Evolutionary conservation across 1,140 invertebrate species (phyloP), one percentile per base, ranked within the genome.

Genomic region (Leptestheria dahalacensis): DNA sequence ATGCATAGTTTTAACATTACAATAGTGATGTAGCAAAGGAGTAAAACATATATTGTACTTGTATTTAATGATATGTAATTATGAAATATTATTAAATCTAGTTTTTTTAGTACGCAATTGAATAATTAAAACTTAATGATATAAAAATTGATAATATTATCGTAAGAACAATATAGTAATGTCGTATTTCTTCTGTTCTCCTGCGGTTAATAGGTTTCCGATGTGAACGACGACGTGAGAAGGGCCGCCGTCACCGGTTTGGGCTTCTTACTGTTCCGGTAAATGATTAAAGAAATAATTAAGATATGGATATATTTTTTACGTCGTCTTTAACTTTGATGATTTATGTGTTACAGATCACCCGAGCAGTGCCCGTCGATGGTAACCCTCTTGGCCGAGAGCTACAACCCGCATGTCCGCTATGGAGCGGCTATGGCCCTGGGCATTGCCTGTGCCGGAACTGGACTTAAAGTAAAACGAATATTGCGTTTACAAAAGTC

Each of bases 391-490:
- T 71, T 99, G 28, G 93, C 95, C 0, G 97, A 99, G 71, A 97
- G 93, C 63, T 99, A 99, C 75, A 99, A 99, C 72, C 95, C 96
- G 12, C 95, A 99, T 72, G 96, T 99, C 0, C 81, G 97, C 54
- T 99, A 98, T 72, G 97, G 97, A 46, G 94, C 96, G 12, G 97
- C 95, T 9, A 97, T 99, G 90, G 97, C 97, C 11, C 72, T 99
- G 53, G 97, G 95, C 59, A 98, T 99, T 64, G 93, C 96, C 2
- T 99, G 96, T 74, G 95, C 95, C 49, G 95, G 95, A 18, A 95
- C 93, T 11, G 95, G 94, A 12, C 79, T 94, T 29, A 84, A 84
- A 71, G 73, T 75, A 62, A 61, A 57, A 15, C 49, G 4, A 49
- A 23, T 47, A n/a, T 47, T 47, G 11, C n/a, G 46, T 47, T 47